Conservation (phyloP, 1,140 invertebrate genomes). For the Propsilocerus akamusi region DNA sequence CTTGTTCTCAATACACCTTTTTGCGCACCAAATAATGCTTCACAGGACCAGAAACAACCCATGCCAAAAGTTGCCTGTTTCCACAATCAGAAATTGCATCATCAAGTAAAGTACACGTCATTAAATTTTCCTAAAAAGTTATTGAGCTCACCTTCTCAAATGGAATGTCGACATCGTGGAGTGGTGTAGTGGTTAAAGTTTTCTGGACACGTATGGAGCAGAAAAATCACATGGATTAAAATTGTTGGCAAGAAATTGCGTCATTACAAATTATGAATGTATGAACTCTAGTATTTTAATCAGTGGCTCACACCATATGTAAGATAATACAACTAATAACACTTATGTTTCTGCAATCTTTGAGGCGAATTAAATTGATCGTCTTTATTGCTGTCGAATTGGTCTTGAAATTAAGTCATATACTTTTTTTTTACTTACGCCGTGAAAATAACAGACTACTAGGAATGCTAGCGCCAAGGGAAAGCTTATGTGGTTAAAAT, state of each 20-base stretch:
- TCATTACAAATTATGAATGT: neutral
- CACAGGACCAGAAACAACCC: conserved; percentile 95
- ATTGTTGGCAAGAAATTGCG: neutral
- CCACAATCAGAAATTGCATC: neutral
- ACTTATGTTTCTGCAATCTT: no score
- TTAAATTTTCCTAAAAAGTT: no score
- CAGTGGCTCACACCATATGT: no score
- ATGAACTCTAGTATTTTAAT: neutral
- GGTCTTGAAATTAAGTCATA: no score
- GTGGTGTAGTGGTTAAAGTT: neutral
- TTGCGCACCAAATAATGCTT: conserved; percentile 72
- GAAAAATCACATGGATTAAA: neutral
- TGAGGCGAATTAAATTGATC: no score
- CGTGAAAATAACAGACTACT: neutral
- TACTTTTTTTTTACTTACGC: neutral
- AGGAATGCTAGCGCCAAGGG: no score
- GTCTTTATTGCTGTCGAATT: no score
- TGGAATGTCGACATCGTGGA: neutral
- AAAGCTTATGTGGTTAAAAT: no score
- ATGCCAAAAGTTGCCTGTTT: conserved; percentile 34
- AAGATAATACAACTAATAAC: no score
- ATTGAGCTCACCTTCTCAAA: neutral
- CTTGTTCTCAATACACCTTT: conserved; percentile 73
- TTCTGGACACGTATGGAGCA: no score
- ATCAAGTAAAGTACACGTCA: neutral